Evolutionary conservation across 2,888 invertebrate species (phyloP).

Genomic region (Cantharis rufa): DNA sequence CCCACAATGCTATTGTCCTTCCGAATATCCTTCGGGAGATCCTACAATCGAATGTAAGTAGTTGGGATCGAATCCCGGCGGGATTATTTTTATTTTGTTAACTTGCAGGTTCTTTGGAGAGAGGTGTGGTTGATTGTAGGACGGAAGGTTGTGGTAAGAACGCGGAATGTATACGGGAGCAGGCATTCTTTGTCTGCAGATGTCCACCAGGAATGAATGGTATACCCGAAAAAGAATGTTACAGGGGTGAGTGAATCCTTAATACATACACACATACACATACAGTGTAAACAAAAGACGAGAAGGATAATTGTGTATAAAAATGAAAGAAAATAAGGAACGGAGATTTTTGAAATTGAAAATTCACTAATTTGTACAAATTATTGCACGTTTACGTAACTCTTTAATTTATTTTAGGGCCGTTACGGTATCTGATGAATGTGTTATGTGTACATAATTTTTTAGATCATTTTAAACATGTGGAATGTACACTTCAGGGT

Average conservation of each 20-base stretch:
- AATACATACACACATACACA: slow-evolving; percentile 16
- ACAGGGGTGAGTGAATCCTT: slow-evolving; percentile 60
- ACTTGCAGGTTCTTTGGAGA: slow-evolving; percentile 61
- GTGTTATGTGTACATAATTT: slow-evolving; percentile 41
- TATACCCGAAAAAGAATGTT: slow-evolving; percentile 73
- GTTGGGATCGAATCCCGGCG: background rate
- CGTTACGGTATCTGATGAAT: slow-evolving; percentile 1
- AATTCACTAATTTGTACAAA: slow-evolving; percentile 40
- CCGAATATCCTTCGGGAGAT: slow-evolving; percentile 81
- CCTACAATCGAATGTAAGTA: slow-evolving; percentile 84
- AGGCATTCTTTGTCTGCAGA: slow-evolving; percentile 81
- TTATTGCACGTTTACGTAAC: slow-evolving; percentile 47
- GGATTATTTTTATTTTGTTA: background rate
- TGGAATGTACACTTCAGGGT: slow-evolving; percentile 67
- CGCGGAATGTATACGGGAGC: slow-evolving; percentile 84
- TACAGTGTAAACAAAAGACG: slow-evolving; percentile 37
- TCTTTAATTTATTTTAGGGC: slow-evolving; percentile 14
- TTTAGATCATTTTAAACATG: slow-evolving; percentile 52
- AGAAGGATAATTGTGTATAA: slow-evolving; percentile 13
- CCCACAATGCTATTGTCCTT: slow-evolving; percentile 83
- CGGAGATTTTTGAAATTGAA: background rate
- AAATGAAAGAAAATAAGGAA: background rate
- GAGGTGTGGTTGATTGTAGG: slow-evolving; percentile 74
- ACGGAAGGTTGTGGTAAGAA: slow-evolving; percentile 83
- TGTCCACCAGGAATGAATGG: slow-evolving; percentile 78